These are phyloP conservation scores for Thereva unica DNA, from an alignment of 2,888 invertebrate genomes.

Conservation along the genomic window DNA sequence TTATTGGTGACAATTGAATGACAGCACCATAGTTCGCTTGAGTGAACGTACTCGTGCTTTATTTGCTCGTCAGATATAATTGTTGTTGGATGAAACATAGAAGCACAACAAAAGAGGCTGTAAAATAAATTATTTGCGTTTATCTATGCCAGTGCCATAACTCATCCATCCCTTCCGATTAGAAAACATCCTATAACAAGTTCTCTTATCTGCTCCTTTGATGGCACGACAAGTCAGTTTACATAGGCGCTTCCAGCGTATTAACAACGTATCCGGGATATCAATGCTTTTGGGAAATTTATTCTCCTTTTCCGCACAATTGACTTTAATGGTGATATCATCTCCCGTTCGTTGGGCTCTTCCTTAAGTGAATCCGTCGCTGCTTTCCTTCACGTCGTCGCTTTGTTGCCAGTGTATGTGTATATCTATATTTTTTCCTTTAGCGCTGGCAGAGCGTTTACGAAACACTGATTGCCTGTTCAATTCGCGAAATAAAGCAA, in stretches of 20 bases:
- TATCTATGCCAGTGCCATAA: no score
- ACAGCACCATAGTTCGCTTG: no score
- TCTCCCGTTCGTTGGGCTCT: slow-evolving; percentile 36
- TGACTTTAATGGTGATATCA: slow-evolving; percentile 48
- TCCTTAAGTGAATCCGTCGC: slow-evolving; percentile 37
- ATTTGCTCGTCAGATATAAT: no score
- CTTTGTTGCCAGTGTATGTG: slow-evolving; percentile 5
- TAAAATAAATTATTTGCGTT: no score
- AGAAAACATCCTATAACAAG: not conserved
- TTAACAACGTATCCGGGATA: slow-evolving; percentile 40
- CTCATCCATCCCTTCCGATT: not conserved
- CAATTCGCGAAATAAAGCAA: slow-evolving; percentile 31
- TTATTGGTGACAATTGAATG: no score
- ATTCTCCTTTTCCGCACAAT: slow-evolving; percentile 48
- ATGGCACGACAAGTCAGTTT: no score
- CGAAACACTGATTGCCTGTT: slow-evolving; percentile 6
- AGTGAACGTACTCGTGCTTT: no score
- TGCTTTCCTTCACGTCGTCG: slow-evolving; percentile 35
- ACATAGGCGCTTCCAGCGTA: not conserved
- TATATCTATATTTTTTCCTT: slow-evolving; percentile 15
- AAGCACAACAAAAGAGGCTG: no score
- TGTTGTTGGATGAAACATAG: no score
- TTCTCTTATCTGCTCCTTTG: no score
- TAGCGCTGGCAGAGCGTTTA: slow-evolving; percentile 20
- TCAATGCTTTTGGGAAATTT: slow-evolving; percentile 45